Percentiles rank a stretch among this genome's conserved stretches.
These are phyloP conservation scores for Volucella zonaria DNA, from an alignment of 2,888 invertebrate species.

Conservation along the genomic window DNA sequence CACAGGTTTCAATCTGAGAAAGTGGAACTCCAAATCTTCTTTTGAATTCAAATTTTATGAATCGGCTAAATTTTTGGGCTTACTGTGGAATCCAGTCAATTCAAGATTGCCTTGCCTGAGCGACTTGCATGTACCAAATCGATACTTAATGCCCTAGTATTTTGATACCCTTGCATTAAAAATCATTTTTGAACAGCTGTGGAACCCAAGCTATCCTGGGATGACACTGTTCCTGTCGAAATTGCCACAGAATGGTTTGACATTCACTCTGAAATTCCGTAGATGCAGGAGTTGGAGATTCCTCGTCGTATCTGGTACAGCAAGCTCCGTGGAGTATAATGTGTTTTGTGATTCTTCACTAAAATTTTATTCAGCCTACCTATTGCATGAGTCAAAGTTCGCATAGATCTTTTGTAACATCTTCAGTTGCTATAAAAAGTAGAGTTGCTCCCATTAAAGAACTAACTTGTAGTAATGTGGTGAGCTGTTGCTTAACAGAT, in stretches of 20 bases:
- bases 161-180: not conserved
- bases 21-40: too few relatives aligned
- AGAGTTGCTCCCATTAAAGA: conserved; percentile 6
- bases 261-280: too few relatives aligned
- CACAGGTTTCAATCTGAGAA: too few relatives aligned
- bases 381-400: not conserved
- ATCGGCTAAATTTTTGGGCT: not conserved
- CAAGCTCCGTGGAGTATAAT: too few relatives aligned
- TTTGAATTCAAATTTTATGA: not conserved
- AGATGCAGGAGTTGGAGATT: not conserved
- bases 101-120: not conserved
- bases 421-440: not conserved
- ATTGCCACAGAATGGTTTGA: too few relatives aligned
- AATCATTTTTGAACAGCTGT: not conserved
- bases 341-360: not conserved
- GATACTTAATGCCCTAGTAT: too few relatives aligned
- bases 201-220: too few relatives aligned
- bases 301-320: not conserved
- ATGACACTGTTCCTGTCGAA: too few relatives aligned
- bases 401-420: not conserved
- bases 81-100: not conserved
- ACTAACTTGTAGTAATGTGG: conserved; percentile 26
- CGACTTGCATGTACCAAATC: too few relatives aligned
- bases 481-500: conserved; percentile 25
- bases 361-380: not conserved